Evolutionary conservation across 2,888 invertebrate species (phyloP), one percentile per base, ranked within the genome.

Genomic region (Onchidella celtica): DNA sequence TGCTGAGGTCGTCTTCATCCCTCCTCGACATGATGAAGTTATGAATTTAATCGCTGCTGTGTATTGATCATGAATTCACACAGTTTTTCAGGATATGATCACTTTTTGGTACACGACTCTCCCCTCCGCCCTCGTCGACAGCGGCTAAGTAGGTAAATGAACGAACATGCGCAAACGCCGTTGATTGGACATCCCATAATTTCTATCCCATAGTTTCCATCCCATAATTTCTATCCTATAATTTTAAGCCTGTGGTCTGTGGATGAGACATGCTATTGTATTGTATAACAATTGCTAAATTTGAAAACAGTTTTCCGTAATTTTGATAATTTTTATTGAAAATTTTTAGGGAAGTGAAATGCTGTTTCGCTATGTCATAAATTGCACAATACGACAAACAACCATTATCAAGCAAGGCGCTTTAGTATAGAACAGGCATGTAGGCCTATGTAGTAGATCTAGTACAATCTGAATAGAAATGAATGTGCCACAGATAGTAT

Each of bases 141-240:
- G 81, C 79, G 77, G 82, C 61, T 61, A 80, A 73, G 75, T 77
- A 86, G 47, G 47, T 79, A 72, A 77, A 77, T 77, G 77, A 77
- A 85, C 86, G 88, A 87, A 86, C 89, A 89, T 89, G 89, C 89
- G 89, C 89, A 84, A 87, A 80, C 89, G 90, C 87, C 88, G 89
- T 82, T 86, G 86, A 88, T 89, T 89, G 87, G 82, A 86, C 87
- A 90, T 89, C 90, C 90, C 89, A 88, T 90, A 89, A 88, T 90
- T 85, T 85, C 87, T 63, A 81, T 70, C 74, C 77, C 74, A 81
- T 79, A 83, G 77, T 76, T 80, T 80, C 80, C 34, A 73, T 75
- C 73, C 79, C 82, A 76, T 76, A 59, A 75, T 74, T 75, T 61
- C 76, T 55, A 66, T 66, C 40, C 76, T 55, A 47, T 76, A 68